Conservation (phyloP, 2,113 vertebrate genomes). For the Cheirogaleus medius region DNA sequence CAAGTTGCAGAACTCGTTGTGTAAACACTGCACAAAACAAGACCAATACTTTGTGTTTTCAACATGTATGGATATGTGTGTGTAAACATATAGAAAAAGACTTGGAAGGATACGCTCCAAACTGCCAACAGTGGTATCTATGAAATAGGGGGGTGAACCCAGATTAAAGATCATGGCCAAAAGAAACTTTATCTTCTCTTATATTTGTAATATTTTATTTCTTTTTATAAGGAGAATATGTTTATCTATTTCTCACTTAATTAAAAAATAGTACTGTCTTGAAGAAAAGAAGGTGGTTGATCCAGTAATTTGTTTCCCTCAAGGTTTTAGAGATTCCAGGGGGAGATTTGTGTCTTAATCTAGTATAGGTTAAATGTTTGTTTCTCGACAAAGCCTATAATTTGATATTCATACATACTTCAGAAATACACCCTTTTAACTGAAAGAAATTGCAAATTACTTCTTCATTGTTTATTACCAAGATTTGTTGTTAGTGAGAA, state of each 20-base stretch:
- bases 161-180: not conserved
- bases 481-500: not conserved
- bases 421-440: not conserved
- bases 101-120: not conserved
- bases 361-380: not conserved
- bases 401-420: not conserved
- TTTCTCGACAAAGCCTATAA: not conserved
- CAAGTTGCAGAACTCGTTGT: not conserved
- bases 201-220: not conserved
- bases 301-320: not conserved
- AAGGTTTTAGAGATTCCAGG: not conserved
- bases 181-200: not conserved
- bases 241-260: conserved; percentile 14
- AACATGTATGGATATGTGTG: not conserved
- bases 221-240: not conserved
- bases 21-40: not conserved
- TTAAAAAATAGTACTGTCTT: conserved; percentile 5
- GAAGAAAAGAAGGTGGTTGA: not conserved
- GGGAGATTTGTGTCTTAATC: not conserved
- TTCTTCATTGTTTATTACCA: not conserved
- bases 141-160: not conserved
- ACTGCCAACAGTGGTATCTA: not conserved
- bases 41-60: not conserved
- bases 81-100: not conserved
- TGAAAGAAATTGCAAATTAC: not conserved